Evolutionary conservation across 2,113 vertebrate species (phyloP).

Genomic region (Lichenostomus cassidix): DNA sequence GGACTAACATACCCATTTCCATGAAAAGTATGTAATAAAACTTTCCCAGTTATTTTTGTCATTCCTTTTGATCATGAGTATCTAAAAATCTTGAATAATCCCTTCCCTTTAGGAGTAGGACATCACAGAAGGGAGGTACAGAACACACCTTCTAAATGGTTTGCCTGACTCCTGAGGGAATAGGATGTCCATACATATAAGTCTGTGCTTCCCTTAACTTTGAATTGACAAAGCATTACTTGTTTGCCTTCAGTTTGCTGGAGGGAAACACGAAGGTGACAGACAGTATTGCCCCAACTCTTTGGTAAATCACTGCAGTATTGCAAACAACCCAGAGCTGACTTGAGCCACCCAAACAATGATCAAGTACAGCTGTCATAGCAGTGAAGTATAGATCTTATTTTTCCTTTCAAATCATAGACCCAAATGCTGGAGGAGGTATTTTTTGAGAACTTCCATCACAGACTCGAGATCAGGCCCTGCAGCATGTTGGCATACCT

Average conservation of each 20-base stretch:
- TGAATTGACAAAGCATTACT: not conserved
- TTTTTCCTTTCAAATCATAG: not conserved
- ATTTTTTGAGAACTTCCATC: not conserved
- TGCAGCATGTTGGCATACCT: not conserved
- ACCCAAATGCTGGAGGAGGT: not conserved
- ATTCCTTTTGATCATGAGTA: not conserved
- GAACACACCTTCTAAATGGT: not conserved
- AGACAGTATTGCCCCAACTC: not conserved
- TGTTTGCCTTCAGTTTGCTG: not conserved
- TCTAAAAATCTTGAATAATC: rapidly evolving
- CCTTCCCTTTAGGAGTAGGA: not conserved
- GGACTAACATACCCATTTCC: not conserved
- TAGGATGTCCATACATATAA: not conserved
- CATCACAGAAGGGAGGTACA: not conserved
- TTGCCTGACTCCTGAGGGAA: not conserved
- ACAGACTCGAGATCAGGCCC: not conserved
- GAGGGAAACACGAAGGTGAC: not conserved
- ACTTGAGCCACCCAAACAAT: not conserved
- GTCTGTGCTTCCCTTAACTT: not conserved
- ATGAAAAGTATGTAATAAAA: not conserved
- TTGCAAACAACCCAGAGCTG: not conserved
- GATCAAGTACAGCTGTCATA: not conserved
- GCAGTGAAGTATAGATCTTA: not conserved
- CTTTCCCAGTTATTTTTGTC: not conserved
- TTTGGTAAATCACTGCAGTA: not conserved